Percentiles rank a stretch among this genome's conserved stretches.
Evolutionary conservation across 2,797 vertebrate genomes (phyloP).

Genomic region (Catamblyrhynchus diadema): DNA sequence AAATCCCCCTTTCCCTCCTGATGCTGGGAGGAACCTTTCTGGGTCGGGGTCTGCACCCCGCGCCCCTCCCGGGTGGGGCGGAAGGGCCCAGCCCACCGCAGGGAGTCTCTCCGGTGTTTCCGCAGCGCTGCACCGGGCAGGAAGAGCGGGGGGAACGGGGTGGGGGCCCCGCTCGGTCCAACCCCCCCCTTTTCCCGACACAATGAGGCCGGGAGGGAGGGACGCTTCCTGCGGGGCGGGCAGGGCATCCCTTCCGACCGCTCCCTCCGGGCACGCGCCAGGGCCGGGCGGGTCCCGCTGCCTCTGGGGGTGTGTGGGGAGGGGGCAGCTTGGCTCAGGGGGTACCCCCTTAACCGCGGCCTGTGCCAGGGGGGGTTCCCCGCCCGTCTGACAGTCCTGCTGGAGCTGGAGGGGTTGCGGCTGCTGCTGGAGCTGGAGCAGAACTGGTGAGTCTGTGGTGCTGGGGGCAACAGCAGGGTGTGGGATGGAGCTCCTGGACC

Average conservation of each 20-base stretch:
- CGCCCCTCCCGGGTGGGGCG: background rate
- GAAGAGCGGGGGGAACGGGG: background rate
- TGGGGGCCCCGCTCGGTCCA: background rate
- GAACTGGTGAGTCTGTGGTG: slow-evolving; percentile 79
- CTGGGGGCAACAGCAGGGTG: background rate
- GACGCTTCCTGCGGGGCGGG: slow-evolving; percentile 9
- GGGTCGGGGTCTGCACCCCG: background rate
- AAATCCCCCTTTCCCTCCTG: background rate
- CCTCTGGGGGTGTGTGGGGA: fast-evolving
- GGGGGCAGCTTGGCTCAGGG: background rate
- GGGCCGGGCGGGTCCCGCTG: background rate
- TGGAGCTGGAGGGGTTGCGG: slow-evolving; percentile 76
- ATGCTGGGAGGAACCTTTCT: background rate
- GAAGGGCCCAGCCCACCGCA: background rate
- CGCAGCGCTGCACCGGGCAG: slow-evolving; percentile 3
- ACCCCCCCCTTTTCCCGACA: background rate
- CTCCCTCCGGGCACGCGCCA: background rate
- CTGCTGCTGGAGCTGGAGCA: slow-evolving; percentile 84
- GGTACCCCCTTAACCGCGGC: background rate
- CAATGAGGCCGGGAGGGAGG: slow-evolving; percentile 22
- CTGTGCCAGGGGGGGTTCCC: slow-evolving; percentile 73
- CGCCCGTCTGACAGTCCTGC: slow-evolving; percentile 68
- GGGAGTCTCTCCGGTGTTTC: slow-evolving; percentile 22
- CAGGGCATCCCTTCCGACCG: slow-evolving; percentile 43
- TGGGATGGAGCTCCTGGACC: background rate